A percentile compares a stretch with the other conserved stretches of the same genome.
phyloP scores from a whole-genome alignment of 2,888 invertebrate genomes.

The Cylloceria caligata region DNA sequence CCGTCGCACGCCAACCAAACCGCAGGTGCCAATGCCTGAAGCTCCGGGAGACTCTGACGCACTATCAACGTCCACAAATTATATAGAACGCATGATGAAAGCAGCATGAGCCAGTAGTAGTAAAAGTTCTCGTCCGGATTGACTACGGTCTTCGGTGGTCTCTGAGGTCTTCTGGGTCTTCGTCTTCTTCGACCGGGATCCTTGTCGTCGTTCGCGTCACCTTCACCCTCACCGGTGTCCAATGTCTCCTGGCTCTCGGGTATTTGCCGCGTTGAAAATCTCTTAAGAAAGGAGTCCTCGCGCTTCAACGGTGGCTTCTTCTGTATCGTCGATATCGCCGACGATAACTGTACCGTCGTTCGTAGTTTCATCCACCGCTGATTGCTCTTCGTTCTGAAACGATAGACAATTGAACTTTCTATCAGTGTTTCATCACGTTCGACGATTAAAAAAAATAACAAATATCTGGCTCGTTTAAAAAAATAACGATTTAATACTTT shows the following conservation, averaged over 20 bases:
- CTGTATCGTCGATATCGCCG: conserved; percentile 91
- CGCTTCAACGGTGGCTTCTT: conserved; percentile 96
- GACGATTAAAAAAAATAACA: neutral
- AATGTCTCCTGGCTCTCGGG: conserved; percentile 94
- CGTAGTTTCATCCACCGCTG: conserved; percentile 98
- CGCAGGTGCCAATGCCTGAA: conserved; percentile 90
- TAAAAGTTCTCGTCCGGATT: conserved; percentile 98
- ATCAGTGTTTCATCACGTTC: neutral
- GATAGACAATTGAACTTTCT: conserved; percentile 17
- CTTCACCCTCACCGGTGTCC: conserved; percentile 90
- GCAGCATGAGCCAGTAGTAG: conserved; percentile 97
- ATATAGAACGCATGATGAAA: conserved; percentile 96
- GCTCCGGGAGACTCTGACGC: conserved; percentile 96
- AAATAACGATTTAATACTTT: neutral
- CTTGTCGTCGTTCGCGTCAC: conserved; percentile 85
- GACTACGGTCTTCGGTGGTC: conserved; percentile 92
- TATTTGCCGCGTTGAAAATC: conserved; percentile 96
- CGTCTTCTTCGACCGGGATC: conserved; percentile 86
- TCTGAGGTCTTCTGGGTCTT: conserved; percentile 89
- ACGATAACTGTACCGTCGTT: conserved; percentile 96
- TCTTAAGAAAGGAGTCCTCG: conserved; percentile 96
- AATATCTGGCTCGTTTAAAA: neutral
- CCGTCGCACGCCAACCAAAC: conserved; percentile 94
- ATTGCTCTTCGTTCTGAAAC: conserved; percentile 94
- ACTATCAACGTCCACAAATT: conserved; percentile 98